A percentile compares a stretch with the other conserved stretches of the same genome.
These are phyloP conservation scores for Limenitis camilla DNA, from an alignment of 2,888 invertebrate species.

Conservation along the genomic window DNA sequence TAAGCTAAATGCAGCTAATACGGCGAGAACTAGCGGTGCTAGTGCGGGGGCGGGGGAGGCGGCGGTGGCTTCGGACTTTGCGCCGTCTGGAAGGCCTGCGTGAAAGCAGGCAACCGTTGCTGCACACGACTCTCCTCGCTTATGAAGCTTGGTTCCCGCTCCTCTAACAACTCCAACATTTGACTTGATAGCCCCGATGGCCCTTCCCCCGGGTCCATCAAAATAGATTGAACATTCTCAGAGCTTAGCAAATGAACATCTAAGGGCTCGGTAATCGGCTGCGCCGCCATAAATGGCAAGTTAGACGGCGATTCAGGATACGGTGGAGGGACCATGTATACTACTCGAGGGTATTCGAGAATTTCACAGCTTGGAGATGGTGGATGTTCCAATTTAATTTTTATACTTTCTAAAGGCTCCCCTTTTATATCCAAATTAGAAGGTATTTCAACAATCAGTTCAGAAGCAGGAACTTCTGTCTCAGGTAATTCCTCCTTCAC, in stretches of 20 bases:
- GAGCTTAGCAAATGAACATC: conserved; percentile 50
- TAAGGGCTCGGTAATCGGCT: conserved; percentile 35
- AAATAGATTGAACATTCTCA: conserved; percentile 46
- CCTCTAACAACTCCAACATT: conserved; percentile 49
- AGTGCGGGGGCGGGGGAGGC: conserved; percentile 66
- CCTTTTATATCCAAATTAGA: conserved; percentile 50
- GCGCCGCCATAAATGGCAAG: conserved; percentile 32
- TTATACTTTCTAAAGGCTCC: conserved; percentile 43
- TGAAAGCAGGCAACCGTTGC: conserved; percentile 64
- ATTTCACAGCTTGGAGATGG: conserved; percentile 42
- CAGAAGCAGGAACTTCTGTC: conserved; percentile 55
- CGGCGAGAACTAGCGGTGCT: conserved; percentile 31
- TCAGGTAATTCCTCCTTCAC: conserved; percentile 41
- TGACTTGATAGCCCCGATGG: conserved; percentile 57
- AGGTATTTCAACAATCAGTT: conserved; percentile 60
- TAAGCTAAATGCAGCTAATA: conserved; percentile 62
- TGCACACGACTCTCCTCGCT: conserved; percentile 48
- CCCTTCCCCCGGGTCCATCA: conserved; percentile 64
- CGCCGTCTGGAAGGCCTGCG: conserved; percentile 66
- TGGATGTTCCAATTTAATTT: conserved; percentile 41
- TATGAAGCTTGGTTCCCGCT: conserved; percentile 34
- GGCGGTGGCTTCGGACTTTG: conserved; percentile 60
- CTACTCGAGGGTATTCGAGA: conserved; percentile 50
- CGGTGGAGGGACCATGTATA: conserved; percentile 55
- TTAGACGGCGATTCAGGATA: conserved; percentile 48